Evolutionary conservation across 2,797 vertebrate species (phyloP), one percentile per base, ranked within the genome.

Genomic region (Amblyraja radiata): DNA sequence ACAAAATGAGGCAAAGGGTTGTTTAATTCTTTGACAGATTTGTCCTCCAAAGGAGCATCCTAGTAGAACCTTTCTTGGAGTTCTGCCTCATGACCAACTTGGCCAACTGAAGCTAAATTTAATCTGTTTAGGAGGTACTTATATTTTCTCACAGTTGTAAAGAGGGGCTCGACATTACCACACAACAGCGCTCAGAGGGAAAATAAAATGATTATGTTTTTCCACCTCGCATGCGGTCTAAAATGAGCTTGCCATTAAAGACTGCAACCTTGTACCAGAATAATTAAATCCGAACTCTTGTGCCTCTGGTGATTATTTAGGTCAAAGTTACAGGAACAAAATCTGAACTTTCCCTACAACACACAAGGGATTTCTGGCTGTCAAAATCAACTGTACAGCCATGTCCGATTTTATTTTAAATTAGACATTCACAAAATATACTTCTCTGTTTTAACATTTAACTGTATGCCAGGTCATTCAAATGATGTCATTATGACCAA

Each of bases 361-460:
- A 46, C 68, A 39, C 36, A 46, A 23, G 88, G 36, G 65, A 91
- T 91, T 91, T 39, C 88, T 86, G 18, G 58, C 63, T 54, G 25
- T 74, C 73, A 46, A 91, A 74, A 10, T 91, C 32, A 65, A 14
- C n/a, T 46, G 71, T 6, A 25, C 36, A 39, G 11, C 90, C 90
- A 6, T 91, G 25, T 91, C 23, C 25, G 90, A 21, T 46, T 91
- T 54, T 6, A 90, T 73, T 86, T 32, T 36, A 28, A n/a, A 88
- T 65, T 88, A 88, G 63, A 88, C n/a, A 65, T n/a, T n/a, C 36
- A n/a, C 14, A 76, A 74, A 92, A 73, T 92, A 39, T 92, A 68
- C 61, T 1, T 54, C 23, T 39, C 88, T 71, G 65, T 46, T 90
- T 90, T 25, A 73, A 46, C 10, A 90, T 90, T 91, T 92, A 9